A percentile compares a stretch with the other conserved stretches of the same genome.
Evolutionary conservation across 2,113 vertebrate species (phyloP).

Genomic region (Hystrix cristata): DNA sequence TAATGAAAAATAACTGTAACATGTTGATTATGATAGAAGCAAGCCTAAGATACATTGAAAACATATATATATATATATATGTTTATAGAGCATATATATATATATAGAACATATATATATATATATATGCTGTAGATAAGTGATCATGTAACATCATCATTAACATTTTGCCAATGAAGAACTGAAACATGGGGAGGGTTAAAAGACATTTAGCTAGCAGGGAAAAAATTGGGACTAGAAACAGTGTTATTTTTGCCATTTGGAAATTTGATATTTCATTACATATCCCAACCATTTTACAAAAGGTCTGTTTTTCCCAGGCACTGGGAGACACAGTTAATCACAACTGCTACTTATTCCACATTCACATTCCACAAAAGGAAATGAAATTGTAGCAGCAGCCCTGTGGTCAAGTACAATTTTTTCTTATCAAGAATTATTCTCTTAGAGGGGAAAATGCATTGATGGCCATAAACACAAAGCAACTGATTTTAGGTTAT

Average conservation of each 20-base stretch:
- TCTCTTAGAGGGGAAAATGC: neutral
- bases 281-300: neutral
- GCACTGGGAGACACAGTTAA: neutral
- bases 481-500: neutral
- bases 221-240: neutral
- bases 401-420: neutral
- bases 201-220: neutral
- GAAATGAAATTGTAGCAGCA: neutral
- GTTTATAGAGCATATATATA: too few relatives aligned
- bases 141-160: neutral
- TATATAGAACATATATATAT: neutral
- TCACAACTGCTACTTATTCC: neutral
- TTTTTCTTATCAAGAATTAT: neutral
- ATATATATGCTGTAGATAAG: neutral
- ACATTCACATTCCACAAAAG: neutral
- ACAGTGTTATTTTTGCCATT: neutral
- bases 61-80: neutral
- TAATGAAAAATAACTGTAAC: neutral
- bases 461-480: neutral
- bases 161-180: constrained; percentile 6
- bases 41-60: neutral
- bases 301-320: neutral
- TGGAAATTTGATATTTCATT: neutral
- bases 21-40: neutral
- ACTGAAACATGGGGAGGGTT: neutral